Evolutionary conservation across 2,113 vertebrate genomes (phyloP).

Genomic region (Mirounga angustirostris): DNA sequence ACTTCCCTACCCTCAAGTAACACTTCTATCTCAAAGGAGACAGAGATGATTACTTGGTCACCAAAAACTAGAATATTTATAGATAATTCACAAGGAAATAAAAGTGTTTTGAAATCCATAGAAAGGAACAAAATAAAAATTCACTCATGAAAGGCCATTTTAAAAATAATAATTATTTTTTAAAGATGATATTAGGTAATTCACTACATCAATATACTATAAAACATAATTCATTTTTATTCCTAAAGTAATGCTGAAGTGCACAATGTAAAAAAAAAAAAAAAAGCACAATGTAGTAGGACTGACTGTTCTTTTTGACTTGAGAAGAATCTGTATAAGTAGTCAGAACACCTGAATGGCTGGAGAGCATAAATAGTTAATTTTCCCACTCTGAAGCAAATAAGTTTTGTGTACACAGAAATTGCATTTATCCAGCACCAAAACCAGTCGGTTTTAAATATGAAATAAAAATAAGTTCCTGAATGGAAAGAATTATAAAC

Average conservation of each 20-base stretch:
- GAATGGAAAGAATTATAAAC: background rate
- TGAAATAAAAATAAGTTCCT: background rate
- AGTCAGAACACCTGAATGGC: background rate
- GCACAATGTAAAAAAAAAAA: background rate
- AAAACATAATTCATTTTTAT: background rate
- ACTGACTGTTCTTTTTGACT: background rate
- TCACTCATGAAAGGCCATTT: background rate
- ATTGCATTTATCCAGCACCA: background rate
- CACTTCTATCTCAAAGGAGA: background rate
- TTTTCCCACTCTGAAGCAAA: background rate
- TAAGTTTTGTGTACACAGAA: background rate
- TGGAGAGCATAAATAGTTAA: background rate
- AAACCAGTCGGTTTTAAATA: background rate
- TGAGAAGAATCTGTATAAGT: background rate
- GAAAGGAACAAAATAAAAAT: background rate
- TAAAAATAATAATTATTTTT: background rate
- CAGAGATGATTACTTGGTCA: background rate
- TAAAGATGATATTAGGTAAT: background rate
- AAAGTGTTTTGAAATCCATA: background rate
- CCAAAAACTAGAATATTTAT: background rate
- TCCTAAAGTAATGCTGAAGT: background rate
- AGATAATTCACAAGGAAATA: conserved; percentile 3
- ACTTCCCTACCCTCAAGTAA: background rate
- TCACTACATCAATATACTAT: background rate
- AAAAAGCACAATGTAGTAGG: background rate